phyloP scores from a whole-genome alignment of 2,797 vertebrate species.

The Fundulus diaphanus region DNA sequence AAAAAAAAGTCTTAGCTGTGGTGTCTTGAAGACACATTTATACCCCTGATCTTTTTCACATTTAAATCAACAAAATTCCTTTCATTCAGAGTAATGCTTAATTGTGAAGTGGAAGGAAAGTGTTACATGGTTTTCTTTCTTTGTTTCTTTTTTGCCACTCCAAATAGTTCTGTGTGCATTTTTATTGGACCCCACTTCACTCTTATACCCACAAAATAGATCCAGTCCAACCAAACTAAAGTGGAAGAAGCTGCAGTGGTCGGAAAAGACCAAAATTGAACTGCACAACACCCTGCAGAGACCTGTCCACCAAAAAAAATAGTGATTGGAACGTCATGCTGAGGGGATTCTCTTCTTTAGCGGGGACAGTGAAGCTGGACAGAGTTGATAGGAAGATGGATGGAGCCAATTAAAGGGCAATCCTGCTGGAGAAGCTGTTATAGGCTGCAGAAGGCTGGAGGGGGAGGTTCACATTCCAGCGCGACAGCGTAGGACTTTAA shows the following conservation, averaged over 20 bases:
- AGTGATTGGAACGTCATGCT: not conserved
- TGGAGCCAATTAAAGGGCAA: not conserved
- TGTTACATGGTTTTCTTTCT: too few species aligned
- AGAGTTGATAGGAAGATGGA: not conserved
- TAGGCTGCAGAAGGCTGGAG: too few species aligned
- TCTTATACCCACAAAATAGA: not conserved
- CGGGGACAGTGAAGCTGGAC: not conserved
- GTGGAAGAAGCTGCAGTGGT: not conserved
- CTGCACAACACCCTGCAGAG: not conserved
- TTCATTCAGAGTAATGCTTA: not conserved
- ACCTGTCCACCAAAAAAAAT: not conserved
- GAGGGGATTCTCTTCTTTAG: not conserved
- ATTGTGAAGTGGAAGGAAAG: too few species aligned
- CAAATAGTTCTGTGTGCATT: not conserved
- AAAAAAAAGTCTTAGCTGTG: too few species aligned
- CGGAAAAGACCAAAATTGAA: not conserved
- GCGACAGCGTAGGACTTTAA: not conserved
- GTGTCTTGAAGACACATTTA: not conserved
- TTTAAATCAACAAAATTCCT: not conserved
- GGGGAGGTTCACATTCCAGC: too few species aligned
- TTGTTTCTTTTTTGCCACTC: not conserved
- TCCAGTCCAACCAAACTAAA: not conserved
- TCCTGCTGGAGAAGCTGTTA: not conserved
- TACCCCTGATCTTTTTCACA: not conserved
- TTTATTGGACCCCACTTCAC: not conserved